Evolutionary conservation across 2,888 invertebrate species (phyloP).

Genomic region (Adela reaumurella): DNA sequence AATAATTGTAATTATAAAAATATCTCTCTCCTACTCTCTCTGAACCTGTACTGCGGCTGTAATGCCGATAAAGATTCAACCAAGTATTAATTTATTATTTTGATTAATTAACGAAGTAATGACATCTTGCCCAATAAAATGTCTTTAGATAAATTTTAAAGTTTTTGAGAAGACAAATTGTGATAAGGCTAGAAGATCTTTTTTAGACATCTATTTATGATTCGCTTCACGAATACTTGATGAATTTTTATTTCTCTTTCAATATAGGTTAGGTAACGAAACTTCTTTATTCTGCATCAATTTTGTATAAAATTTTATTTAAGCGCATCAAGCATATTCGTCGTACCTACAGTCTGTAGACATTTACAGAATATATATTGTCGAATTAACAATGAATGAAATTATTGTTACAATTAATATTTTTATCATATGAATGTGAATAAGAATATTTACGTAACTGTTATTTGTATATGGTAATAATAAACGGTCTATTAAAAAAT

Average conservation of each 20-base stretch:
- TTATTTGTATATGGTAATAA: background rate
- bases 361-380: constrained; percentile 33
- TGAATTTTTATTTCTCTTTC: background rate
- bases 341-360: constrained; percentile 20
- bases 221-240: constrained; percentile 4
- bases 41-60: constrained; percentile 14
- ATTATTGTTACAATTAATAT: constrained; percentile 20
- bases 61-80: background rate
- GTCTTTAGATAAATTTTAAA: background rate
- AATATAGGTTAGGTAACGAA: no score
- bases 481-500: background rate
- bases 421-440: constrained; percentile 4
- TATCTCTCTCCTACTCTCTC: constrained; percentile 45
- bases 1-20: constrained; percentile 10
- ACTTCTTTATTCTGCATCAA: no score
- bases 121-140: background rate
- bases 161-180: background rate
- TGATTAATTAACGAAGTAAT: no score
- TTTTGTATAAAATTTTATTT: constrained; percentile 41
- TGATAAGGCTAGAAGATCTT: constrained; percentile 3
- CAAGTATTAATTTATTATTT: background rate
- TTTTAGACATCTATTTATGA: constrained; percentile 7
- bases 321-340: constrained; percentile 24
- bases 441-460: constrained; percentile 4
- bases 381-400: constrained; percentile 20